Percentiles rank a stretch among this genome's conserved stretches.
These are phyloP conservation scores for Microcebus murinus DNA, from an alignment of 2,113 vertebrate genomes.

Conservation along the genomic window DNA sequence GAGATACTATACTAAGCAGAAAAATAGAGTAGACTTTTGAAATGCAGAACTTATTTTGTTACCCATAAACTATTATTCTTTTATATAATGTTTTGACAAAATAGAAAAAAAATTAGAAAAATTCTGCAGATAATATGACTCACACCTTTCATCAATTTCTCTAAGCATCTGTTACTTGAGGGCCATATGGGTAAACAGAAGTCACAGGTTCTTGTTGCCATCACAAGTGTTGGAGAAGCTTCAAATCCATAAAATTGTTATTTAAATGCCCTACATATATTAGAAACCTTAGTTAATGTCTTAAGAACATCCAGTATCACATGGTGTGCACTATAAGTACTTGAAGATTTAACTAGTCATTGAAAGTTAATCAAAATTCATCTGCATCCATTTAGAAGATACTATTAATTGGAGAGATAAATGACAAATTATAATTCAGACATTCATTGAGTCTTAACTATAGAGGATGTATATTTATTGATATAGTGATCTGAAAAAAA, in stretches of 20 bases:
- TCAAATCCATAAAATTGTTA: slow-evolving; percentile 34
- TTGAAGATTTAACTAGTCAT: neutral
- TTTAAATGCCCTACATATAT: neutral
- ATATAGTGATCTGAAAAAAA: neutral
- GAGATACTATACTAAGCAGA: slow-evolving; percentile 76
- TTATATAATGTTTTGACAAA: slow-evolving; percentile 86
- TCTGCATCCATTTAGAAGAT: neutral
- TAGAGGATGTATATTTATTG: neutral
- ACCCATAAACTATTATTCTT: slow-evolving; percentile 81
- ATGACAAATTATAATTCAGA: neutral
- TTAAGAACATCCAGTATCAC: neutral
- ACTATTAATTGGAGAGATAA: neutral
- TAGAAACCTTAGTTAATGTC: neutral
- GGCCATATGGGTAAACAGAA: slow-evolving; percentile 80
- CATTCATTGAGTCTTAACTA: slow-evolving; percentile 13
- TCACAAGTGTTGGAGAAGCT: slow-evolving; percentile 34
- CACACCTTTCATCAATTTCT: slow-evolving; percentile 79
- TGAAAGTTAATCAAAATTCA: slow-evolving; percentile 28
- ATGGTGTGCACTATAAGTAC: neutral
- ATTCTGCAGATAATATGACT: slow-evolving; percentile 81
- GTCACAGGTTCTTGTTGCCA: slow-evolving; percentile 73
- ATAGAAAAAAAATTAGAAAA: slow-evolving; percentile 79
- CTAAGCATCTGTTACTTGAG: slow-evolving; percentile 79
- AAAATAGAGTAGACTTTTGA: slow-evolving; percentile 82
- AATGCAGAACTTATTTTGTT: slow-evolving; percentile 81